Conservation (phyloP, 2,888 invertebrate species). For the Isoperla grammatica region DNA sequence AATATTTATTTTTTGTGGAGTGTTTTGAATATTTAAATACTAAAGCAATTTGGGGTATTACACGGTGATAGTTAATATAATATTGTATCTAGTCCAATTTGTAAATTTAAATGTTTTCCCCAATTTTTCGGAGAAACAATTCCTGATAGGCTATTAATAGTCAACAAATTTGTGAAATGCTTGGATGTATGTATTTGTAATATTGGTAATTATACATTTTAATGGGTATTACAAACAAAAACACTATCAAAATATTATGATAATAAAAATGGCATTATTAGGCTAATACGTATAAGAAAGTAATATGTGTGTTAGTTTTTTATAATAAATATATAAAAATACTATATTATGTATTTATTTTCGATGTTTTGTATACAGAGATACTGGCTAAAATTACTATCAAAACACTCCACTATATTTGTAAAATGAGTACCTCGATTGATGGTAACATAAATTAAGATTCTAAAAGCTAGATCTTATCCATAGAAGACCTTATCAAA, state of each 20-base stretch:
- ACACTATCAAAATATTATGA: constrained; percentile 13
- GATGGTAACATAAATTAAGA: not conserved
- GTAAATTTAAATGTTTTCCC: not conserved
- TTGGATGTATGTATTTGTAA: constrained; percentile 11
- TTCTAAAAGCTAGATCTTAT: not conserved
- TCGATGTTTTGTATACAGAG: constrained; percentile 16
- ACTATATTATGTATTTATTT: constrained; percentile 17
- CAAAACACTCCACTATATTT: constrained; percentile 20
- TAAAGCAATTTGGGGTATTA: constrained; percentile 3
- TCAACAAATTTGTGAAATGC: constrained; percentile 8
- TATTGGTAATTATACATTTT: constrained; percentile 15
- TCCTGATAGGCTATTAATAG: not conserved
- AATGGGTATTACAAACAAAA: constrained; percentile 16
- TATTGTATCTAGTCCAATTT: constrained; percentile 13
- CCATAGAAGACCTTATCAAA: too few species aligned
- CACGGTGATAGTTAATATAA: constrained; percentile 12
- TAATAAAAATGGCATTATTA: constrained; percentile 17
- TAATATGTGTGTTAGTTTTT: constrained; percentile 16
- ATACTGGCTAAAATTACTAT: constrained; percentile 16
- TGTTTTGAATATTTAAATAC: constrained; percentile 10
- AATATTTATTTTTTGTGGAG: constrained; percentile 14
- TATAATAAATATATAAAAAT: constrained; percentile 19
- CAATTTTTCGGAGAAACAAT: not conserved
- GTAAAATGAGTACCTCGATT: constrained; percentile 1
- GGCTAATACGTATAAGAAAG: constrained; percentile 16